Base-by-base conservation (phyloP, 2,113 vertebrate species). In the Oryzias curvinotus region DNA sequence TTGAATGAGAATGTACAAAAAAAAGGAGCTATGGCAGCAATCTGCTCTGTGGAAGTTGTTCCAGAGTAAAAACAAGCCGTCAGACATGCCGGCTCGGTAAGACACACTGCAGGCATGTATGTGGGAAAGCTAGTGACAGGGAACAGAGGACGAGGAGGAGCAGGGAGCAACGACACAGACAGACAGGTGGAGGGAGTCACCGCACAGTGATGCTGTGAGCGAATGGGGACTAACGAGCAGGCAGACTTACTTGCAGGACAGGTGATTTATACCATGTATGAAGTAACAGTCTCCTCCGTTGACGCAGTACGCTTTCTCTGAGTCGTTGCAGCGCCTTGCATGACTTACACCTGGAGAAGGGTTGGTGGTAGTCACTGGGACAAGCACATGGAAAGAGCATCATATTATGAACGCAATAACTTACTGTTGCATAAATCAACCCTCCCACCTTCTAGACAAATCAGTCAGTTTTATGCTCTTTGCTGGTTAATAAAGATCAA, bases 201-300 rank as follows among this genome's bases (percentile, higher is more conserved):
- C 13, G 21, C 66, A 73, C 57, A 18, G 60, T 55, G 78, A 74
- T 68, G 74, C 7, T 65, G 50, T 69, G 71, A 57, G 58, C 45
- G 57, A 61, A 66, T 19, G 23, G 47, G 52, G 62, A 18, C 41
- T 17, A 62, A 53, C 42, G 3, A 55, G 62, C 52, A 26, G 12
- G 25, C 45, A 3, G 18, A 95, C 96, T 98, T 95, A 98, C 97
- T 97, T 97, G 96, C 97, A 98, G 84, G 94, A 94, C 75, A 96
- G 93, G 89, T 98, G 94, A 89, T 98, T 98, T 89, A 98, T 95
- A 91, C 96, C 97, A 74, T 97, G 96, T 76, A 98, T 96, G 94
- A 98, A 96, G 93, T 97, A 98, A 94, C 97, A 98, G 89, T 98
- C 94, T 46, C 97, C 97, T 72, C 96, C 96, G 50, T 98, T 98